Base-by-base conservation (phyloP, 2,113 vertebrate genomes). In the Microcebus jonahi region DNA sequence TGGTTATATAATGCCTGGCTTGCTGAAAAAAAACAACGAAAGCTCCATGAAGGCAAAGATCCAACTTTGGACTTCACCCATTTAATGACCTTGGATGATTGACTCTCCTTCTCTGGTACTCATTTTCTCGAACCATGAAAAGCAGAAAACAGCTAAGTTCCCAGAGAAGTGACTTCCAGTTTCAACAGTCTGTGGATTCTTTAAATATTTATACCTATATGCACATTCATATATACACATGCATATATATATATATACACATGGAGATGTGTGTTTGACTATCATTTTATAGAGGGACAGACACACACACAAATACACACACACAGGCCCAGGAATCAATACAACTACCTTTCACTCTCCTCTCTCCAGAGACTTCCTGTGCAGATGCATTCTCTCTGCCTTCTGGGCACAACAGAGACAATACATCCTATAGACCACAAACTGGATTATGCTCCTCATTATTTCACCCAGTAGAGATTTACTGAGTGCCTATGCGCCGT, bases 71-170 rank as follows among this genome's bases (percentile, higher is more conserved):
- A 29, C 53, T 7, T 85, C 6, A 50, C 13, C 11, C 1, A 65
- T 5, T 8, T 61, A 23, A 6, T 34, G 61, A 86, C 14, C 27
- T 92, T 27, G 3, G 50, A 13, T 77, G 31, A 73, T 50, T 75
- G 55, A 84, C 6, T 39, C 65, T 36, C 39, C 3, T 93, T 5
- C 14, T 7, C 25, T 70, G 29, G 85, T 70, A 82, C 7, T 61
- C 68, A 87, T 79, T 80, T 67, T 70, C 31, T 53, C 76, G 84
- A 77, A 27, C 31, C 36, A 53, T 1, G 1, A 42, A 85, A 92
- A 73, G 39, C 53, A 92, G 48, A 48, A 92, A 89, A 86, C 27
- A 65, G 12, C 76, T 59, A 87, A 36, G 17, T 70, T 59, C 79
- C 15, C 84, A 88, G 48, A 83, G 77, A 88, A 93, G 36, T 65